Percentiles rank a stretch among this genome's conserved stretches.
Evolutionary conservation across 2,888 invertebrate genomes (phyloP).

Genomic region (Sinopyrophorus schimmeli): DNA sequence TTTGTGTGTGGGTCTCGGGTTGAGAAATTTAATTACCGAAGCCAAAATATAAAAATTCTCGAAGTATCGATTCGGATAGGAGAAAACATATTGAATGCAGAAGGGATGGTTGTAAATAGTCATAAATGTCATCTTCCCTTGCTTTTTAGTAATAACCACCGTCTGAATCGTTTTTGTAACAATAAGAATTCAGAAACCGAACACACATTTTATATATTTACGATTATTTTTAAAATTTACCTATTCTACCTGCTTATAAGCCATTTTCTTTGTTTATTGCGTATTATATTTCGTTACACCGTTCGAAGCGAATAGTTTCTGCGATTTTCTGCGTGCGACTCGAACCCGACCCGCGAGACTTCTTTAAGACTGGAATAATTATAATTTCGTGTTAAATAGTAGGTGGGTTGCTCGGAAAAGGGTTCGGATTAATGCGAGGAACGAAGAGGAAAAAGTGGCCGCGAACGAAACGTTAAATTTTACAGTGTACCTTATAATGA

Average conservation of each 20-base stretch:
- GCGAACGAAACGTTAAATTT: constrained; percentile 6
- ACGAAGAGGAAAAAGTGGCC: neutral
- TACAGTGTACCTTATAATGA: constrained; percentile 41
- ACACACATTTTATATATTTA: constrained; percentile 52
- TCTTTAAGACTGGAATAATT: too few relatives aligned
- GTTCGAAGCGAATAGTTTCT: constrained; percentile 28
- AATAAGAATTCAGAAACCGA: constrained; percentile 47
- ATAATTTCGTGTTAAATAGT: too few relatives aligned
- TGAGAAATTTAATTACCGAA: too few relatives aligned
- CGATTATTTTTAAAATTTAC: constrained; percentile 43
- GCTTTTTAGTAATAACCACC: constrained; percentile 42
- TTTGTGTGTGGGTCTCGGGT: too few relatives aligned
- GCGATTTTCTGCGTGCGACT: too few relatives aligned
- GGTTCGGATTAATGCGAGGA: too few relatives aligned
- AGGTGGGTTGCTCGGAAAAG: too few relatives aligned
- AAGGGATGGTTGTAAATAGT: constrained; percentile 45
- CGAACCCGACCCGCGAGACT: too few relatives aligned
- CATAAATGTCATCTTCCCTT: constrained; percentile 47
- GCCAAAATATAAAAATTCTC: too few relatives aligned
- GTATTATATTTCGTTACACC: constrained; percentile 42
- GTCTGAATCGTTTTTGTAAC: constrained; percentile 40
- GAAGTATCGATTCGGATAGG: constrained; percentile 32
- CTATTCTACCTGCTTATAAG: constrained; percentile 44
- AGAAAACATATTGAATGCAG: constrained; percentile 28
- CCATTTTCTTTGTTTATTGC: constrained; percentile 41